Evolutionary conservation across 2,113 vertebrate genomes (phyloP), one percentile per base, ranked within the genome.

Genomic region (Alligator sinensis): DNA sequence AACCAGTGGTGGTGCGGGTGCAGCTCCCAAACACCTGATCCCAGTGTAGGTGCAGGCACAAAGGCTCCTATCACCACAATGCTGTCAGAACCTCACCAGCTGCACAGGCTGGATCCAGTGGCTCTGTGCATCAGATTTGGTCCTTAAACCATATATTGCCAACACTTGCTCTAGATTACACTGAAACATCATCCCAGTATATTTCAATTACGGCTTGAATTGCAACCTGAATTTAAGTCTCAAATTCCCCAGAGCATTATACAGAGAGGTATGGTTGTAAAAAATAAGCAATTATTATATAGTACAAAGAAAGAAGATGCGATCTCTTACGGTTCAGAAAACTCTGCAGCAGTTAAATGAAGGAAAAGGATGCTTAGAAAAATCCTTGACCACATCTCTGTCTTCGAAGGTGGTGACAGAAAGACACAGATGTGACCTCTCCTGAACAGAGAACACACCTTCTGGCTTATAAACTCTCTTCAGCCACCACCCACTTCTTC

Each of bases 241-340:
- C 74, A 88, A 86, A 92, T 3, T 80, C 47, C 3, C 3, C 28
- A n/a, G 14, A 58, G 59, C 19, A 89, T 61, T 28, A 59, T 10
- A 77, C 11, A 91, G 30, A 4, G 57, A 8, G 22, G 11, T 54
- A 7, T 19, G 55, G 3, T 1, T 77, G 15, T 5, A 3, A 86
- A 94, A 91, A 14, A 80, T 1, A 62, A 19, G 21, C 58, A 70
- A 90, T 72, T 47, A 89, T 5, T 19, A 25, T 64, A 61, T 74
- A 7, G 63, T 59, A 64, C 91, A 90, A 78, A 8, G 6, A 34
- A 1, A 80, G 28, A 89, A 84, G 25, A 2, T 47, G 68, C 59
- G 25, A 87, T 72, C 74, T 84, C 96, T 97, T 96, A 97, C 95
- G 3, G 90, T 96, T 94, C 94, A 82, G 93, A 92, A 87, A 94